A percentile compares a stretch with the other conserved stretches of the same genome.
phyloP scores from a whole-genome alignment of 2,113 vertebrate species.

The Mobula hypostoma region DNA sequence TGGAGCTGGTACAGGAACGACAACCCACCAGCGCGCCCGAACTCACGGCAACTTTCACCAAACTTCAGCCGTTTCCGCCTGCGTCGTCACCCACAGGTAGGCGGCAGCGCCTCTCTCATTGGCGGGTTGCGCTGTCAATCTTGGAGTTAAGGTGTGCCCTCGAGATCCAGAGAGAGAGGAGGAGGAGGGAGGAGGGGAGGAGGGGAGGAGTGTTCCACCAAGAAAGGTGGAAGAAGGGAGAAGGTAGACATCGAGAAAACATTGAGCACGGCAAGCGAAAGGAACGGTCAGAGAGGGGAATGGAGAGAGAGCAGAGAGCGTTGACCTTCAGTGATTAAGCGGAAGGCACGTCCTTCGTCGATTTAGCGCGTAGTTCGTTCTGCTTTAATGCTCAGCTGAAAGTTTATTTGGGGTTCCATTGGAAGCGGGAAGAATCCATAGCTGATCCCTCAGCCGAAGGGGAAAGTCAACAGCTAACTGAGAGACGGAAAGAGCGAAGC shows the following conservation, averaged over 20 bases:
- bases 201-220: no score
- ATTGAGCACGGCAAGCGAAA: background rate
- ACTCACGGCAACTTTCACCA: background rate
- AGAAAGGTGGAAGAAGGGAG: no score
- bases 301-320: background rate
- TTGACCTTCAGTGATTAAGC: background rate
- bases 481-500: background rate
- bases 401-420: background rate
- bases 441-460: background rate
- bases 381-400: background rate
- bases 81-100: conserved; percentile 1
- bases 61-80: conserved; percentile 18
- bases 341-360: background rate
- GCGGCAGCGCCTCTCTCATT: background rate
- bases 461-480: background rate
- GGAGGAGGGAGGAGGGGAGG: no score
- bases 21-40: background rate
- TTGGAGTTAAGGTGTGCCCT: background rate
- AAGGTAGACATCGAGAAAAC: no score
- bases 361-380: background rate
- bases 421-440: background rate
- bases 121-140: background rate
- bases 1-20: no score
- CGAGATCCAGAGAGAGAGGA: background rate
- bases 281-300: background rate